Conservation (phyloP, 2,888 invertebrate species). For the Hyppa rectilinea region DNA sequence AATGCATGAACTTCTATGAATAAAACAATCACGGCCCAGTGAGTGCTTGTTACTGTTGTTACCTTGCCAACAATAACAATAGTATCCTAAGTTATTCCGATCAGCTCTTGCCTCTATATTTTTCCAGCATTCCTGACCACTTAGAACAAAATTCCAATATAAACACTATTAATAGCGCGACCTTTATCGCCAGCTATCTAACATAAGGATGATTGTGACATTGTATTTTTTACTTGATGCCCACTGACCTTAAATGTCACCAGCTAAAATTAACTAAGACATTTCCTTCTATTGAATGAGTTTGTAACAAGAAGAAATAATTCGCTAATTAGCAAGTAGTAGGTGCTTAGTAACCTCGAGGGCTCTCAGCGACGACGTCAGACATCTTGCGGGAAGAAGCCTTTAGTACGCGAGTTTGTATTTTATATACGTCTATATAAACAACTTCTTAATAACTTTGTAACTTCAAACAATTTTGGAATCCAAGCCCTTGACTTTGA, state of each 20-base stretch:
- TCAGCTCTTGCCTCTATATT: constrained; percentile 16
- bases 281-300: constrained; percentile 47
- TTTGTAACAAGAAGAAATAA: constrained; percentile 43
- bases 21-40: constrained; percentile 21
- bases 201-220: constrained; percentile 26
- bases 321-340: constrained; percentile 42
- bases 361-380: constrained; percentile 59
- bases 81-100: constrained; percentile 19
- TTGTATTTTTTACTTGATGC: constrained; percentile 22
- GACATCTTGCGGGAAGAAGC: constrained; percentile 72
- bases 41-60: constrained; percentile 29
- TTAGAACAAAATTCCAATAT: constrained; percentile 13
- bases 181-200: constrained; percentile 33
- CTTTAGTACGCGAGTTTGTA: constrained; percentile 67
- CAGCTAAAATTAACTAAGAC: constrained; percentile 28
- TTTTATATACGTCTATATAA: constrained; percentile 59
- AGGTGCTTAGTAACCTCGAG: constrained; percentile 63
- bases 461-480: constrained; percentile 39
- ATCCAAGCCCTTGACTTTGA: constrained; percentile 15
- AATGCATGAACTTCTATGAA: constrained; percentile 29
- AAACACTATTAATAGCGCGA: constrained; percentile 5
- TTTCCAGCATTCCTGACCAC: constrained; percentile 1
- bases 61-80: constrained; percentile 33
- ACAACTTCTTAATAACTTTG: constrained; percentile 43
- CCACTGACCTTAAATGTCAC: constrained; percentile 34